Percentiles rank a stretch among this genome's conserved stretches.
Evolutionary conservation across 92 coral and sea anemone species (phyloP).

Genomic region (Zoanthus sociatus): DNA sequence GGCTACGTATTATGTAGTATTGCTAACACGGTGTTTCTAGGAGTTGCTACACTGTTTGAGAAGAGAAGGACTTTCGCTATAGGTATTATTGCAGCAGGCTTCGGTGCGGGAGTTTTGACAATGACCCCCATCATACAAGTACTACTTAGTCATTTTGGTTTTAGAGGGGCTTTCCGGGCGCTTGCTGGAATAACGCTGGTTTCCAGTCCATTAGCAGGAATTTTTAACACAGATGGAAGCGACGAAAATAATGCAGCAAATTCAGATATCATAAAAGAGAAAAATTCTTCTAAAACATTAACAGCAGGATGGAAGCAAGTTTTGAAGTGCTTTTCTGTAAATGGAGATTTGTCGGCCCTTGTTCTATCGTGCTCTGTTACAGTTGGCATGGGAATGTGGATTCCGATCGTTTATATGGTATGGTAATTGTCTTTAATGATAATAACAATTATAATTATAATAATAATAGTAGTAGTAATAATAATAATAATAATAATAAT

Average conservation of each 20-base stretch:
- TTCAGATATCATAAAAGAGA: background rate
- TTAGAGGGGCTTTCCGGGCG: constrained; percentile 38
- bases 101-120: constrained; percentile 58
- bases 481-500: too few relatives aligned
- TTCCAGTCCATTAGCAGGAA: background rate
- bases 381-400: too few relatives aligned
- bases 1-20: constrained; percentile 12
- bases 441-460: too few relatives aligned
- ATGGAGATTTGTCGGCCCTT: too few relatives aligned
- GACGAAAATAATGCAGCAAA: too few relatives aligned
- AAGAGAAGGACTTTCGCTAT: constrained; percentile 59
- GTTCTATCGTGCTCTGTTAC: too few relatives aligned
- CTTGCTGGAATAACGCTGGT: constrained; percentile 4
- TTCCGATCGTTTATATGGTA: too few relatives aligned
- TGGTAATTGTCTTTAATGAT: background rate
- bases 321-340: background rate
- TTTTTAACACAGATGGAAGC: background rate
- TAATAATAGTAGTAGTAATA: too few relatives aligned
- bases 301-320: background rate
- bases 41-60: constrained; percentile 27
- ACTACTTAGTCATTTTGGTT: constrained; percentile 40
- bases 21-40: background rate
- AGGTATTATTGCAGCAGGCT: constrained; percentile 55
- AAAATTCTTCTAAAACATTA: background rate
- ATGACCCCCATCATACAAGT: constrained; percentile 59